Conservation (phyloP, 2,888 invertebrate genomes). For the Crepidodera aurea region DNA sequence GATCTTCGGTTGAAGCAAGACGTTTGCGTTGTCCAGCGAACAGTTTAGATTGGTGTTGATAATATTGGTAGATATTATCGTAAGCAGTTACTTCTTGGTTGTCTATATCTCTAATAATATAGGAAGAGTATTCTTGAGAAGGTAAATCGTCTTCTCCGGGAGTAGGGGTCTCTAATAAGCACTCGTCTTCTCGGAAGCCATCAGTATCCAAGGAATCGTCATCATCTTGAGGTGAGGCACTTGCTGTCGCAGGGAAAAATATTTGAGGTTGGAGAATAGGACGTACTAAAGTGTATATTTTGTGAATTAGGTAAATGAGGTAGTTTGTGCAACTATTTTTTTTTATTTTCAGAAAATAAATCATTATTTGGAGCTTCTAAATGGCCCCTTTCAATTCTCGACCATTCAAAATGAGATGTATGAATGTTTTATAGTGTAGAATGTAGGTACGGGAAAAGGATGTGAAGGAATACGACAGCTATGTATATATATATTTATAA, state of each 20-base stretch:
- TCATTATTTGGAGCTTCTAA: constrained; percentile 49
- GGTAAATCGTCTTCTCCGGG: constrained; percentile 50
- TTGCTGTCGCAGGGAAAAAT: constrained; percentile 54
- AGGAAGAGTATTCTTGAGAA: constrained; percentile 36
- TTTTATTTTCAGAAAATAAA: constrained; percentile 54
- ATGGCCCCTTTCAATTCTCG: constrained; percentile 42
- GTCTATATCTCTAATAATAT: constrained; percentile 48
- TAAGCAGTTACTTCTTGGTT: constrained; percentile 57
- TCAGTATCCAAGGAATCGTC: constrained; percentile 66
- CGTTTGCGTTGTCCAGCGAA: constrained; percentile 57
- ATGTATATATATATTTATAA: constrained; percentile 43
- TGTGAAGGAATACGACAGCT: constrained; percentile 58
- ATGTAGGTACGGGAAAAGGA: constrained; percentile 41
- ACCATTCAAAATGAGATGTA: constrained; percentile 49
- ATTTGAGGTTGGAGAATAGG: constrained; percentile 39
- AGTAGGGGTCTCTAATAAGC: constrained; percentile 62
- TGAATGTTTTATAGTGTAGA: constrained; percentile 48
- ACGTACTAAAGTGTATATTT: constrained; percentile 33
- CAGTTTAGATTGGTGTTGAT: constrained; percentile 56
- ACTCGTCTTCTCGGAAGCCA: constrained; percentile 64
- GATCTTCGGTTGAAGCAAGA: constrained; percentile 61
- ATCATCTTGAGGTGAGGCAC: constrained; percentile 65
- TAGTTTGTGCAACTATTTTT: constrained; percentile 47
- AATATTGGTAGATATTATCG: constrained; percentile 57
- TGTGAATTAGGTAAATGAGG: constrained; percentile 34